phyloP scores from a whole-genome alignment of 2,888 invertebrate species.

The Salpingus planirostris region DNA sequence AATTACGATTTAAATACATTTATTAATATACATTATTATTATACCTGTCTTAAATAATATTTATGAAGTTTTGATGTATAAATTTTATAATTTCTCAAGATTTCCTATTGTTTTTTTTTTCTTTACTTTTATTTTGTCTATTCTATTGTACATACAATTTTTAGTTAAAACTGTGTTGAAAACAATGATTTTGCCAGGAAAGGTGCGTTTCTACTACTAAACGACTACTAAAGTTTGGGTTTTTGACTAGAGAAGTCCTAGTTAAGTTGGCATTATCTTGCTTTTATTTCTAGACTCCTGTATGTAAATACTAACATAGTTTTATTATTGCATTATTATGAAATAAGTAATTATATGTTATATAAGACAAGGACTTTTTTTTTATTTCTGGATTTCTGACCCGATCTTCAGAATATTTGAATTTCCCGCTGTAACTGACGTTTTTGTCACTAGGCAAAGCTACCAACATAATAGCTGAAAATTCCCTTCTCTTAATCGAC shows the following conservation, averaged over 20 bases:
- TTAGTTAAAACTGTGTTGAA: conserved; percentile 3
- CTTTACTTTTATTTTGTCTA: conserved; percentile 6
- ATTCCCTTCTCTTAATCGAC: too few species aligned
- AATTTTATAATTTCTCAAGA: conserved; percentile 15
- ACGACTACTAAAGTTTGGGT: too few species aligned
- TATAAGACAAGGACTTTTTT: conserved; percentile 4
- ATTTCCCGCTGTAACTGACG: too few species aligned
- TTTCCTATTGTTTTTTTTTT: conserved; percentile 12
- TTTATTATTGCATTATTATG: conserved; percentile 25
- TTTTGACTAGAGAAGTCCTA: too few species aligned
- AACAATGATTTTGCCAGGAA: conserved; percentile 8
- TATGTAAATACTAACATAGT: conserved; percentile 40
- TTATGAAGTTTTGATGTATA: too few species aligned
- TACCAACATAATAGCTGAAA: too few species aligned
- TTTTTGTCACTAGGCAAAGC: too few species aligned
- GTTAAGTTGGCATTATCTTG: conserved; percentile 33
- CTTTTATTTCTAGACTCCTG: conserved; percentile 30
- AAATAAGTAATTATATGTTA: conserved; percentile 28
- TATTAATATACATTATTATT: too few species aligned
- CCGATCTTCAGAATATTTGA: not conserved
- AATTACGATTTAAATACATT: too few species aligned
- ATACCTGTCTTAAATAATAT: too few species aligned
- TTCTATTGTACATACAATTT: not conserved
- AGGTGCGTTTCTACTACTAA: conserved; percentile 14
- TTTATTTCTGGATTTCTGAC: not conserved